Evolutionary conservation across 2,797 vertebrate genomes (phyloP).

Genomic region (Eleutherodactylus coqui): DNA sequence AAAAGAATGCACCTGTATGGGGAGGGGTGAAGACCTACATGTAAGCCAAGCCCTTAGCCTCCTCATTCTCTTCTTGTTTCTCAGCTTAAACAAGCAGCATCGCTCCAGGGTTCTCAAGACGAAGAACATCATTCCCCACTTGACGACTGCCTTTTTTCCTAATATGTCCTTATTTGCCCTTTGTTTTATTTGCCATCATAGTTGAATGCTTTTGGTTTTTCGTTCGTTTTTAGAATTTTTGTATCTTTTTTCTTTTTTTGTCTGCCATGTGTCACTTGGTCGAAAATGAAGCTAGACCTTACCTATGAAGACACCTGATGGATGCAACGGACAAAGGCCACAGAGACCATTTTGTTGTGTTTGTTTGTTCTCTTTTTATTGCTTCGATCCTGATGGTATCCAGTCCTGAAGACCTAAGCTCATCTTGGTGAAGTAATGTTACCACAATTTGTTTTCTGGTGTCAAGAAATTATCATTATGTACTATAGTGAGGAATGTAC

Average conservation of each 20-base stretch:
- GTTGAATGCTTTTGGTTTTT: slow-evolving; percentile 61
- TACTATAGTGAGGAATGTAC: slow-evolving; percentile 28
- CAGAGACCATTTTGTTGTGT: slow-evolving; percentile 9
- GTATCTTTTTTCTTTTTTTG: background rate
- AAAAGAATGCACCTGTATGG: slow-evolving; percentile 80
- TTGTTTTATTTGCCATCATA: slow-evolving; percentile 17
- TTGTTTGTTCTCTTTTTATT: slow-evolving; percentile 60
- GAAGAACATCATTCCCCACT: slow-evolving; percentile 55
- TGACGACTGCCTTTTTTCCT: slow-evolving; percentile 57
- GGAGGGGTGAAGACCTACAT: slow-evolving; percentile 80
- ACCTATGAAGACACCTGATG: slow-evolving; percentile 65
- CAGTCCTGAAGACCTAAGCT: slow-evolving; percentile 77
- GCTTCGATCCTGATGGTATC: slow-evolving; percentile 73
- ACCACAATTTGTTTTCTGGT: slow-evolving; percentile 45
- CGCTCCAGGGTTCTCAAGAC: slow-evolving; percentile 68
- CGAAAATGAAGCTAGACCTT: slow-evolving; percentile 8
- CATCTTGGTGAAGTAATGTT: slow-evolving; percentile 68
- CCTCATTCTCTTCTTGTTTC: slow-evolving; percentile 86
- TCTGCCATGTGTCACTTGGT: slow-evolving; percentile 20
- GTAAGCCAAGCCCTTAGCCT: slow-evolving; percentile 88
- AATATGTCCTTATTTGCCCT: slow-evolving; percentile 24
- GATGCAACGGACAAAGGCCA: slow-evolving; percentile 73
- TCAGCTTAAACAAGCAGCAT: slow-evolving; percentile 82
- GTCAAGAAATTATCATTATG: slow-evolving; percentile 63
- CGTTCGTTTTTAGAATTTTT: slow-evolving; percentile 39